Percentiles rank a stretch among this genome's conserved stretches.
These are phyloP conservation scores for Noctua janthe DNA, from an alignment of 2,888 invertebrate genomes.

Conservation along the genomic window DNA sequence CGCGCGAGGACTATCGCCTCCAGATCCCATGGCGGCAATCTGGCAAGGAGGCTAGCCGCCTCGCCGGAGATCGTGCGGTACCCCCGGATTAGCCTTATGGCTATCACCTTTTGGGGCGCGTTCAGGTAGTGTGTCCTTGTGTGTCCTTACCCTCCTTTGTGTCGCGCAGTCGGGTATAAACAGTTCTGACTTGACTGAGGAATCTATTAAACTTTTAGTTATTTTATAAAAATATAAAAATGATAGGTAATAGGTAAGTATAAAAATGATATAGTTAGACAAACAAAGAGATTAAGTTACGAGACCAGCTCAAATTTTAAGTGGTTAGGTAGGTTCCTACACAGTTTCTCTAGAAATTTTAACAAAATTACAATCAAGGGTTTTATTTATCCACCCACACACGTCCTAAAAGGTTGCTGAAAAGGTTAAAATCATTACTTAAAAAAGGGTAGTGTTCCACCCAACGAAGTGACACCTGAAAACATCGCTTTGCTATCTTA, in stretches of 20 bases:
- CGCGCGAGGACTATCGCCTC: too few relatives aligned
- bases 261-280: not conserved
- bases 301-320: not conserved
- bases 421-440: constrained; percentile 12
- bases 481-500: not conserved
- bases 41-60: too few relatives aligned
- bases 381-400: constrained; percentile 21
- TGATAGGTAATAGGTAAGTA: not conserved
- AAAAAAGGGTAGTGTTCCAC: not conserved
- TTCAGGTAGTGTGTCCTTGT: too few relatives aligned
- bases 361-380: not conserved
- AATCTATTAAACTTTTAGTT: not conserved
- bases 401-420: constrained; percentile 21
- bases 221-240: not conserved
- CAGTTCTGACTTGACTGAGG: not conserved
- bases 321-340: not conserved
- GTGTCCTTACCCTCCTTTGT: not conserved
- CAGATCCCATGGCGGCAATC: too few relatives aligned
- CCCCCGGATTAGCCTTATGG: too few relatives aligned
- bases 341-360: not conserved
- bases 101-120: too few relatives aligned
- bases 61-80: too few relatives aligned
- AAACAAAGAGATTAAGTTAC: constrained; percentile 26
- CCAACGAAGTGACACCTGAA: not conserved
- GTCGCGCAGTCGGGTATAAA: not conserved